phyloP scores from a whole-genome alignment of 2,888 invertebrate species.

The Smittia aterrima region DNA sequence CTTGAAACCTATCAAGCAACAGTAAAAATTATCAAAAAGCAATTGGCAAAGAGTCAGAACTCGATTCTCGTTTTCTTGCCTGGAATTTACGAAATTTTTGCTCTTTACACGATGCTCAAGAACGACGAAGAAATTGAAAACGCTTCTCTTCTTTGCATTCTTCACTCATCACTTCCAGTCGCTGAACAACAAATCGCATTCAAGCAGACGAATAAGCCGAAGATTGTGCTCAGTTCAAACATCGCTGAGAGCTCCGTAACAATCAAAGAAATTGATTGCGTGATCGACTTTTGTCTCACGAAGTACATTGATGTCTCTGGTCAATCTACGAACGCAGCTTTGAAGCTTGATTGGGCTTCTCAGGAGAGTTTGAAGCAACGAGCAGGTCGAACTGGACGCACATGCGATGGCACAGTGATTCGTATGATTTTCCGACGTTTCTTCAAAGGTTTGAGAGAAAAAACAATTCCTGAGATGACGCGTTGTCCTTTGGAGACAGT shows the following conservation, averaged over 20 bases:
- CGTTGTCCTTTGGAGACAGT: conserved; percentile 78
- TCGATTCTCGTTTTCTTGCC: conserved; percentile 88
- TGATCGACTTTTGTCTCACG: conserved; percentile 92
- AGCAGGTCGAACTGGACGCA: conserved; percentile 84
- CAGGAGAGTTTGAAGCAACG: conserved; percentile 72
- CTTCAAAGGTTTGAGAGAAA: conserved; percentile 57
- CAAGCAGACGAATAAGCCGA: conserved; percentile 49
- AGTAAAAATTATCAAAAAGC: conserved; percentile 56
- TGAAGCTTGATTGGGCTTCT: conserved; percentile 80
- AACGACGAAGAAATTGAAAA: not conserved
- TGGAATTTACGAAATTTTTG: conserved; percentile 79
- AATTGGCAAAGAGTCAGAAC: conserved; percentile 53
- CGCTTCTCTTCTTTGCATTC: conserved; percentile 49
- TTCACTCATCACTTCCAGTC: conserved; percentile 70
- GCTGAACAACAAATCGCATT: conserved; percentile 66
- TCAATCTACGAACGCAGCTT: conserved; percentile 62
- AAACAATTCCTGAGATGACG: conserved; percentile 71
- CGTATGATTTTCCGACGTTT: conserved; percentile 68
- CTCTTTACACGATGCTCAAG: not conserved
- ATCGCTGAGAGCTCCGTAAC: conserved; percentile 92
- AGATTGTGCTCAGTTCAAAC: conserved; percentile 86
- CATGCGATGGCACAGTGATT: conserved; percentile 82
- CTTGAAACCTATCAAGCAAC: conserved; percentile 63
- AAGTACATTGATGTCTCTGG: conserved; percentile 66
- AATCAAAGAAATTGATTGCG: conserved; percentile 78